Base-by-base conservation (phyloP, 2,113 vertebrate species). In the Agapornis roseicollis region DNA sequence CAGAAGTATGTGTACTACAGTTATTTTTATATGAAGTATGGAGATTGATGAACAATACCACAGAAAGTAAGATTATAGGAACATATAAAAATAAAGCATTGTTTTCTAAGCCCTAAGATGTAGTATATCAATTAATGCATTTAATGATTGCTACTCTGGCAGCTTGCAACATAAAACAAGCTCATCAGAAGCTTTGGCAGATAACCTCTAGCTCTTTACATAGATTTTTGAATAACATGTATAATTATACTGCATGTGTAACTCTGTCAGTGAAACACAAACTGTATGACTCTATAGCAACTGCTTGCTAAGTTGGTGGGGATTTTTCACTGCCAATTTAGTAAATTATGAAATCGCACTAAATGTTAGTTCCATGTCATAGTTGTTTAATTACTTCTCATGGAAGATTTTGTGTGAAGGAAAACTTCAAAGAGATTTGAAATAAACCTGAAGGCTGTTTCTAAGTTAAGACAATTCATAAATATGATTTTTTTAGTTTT, bases 181-280 rank as follows among this genome's bases (percentile, higher is more conserved):
- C 9, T 96, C 44, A 90, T 92, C 76, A 92, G 88, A 92, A 87
- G 37, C 41, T 90, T 90, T 94, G 93, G 78, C 94, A 96, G 88
- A 94, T 80, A 86, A 81, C 83, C 83, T 95, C 80, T 94, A 86
- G 60, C 64, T 92, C 66, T 80, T 88, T 56, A 80, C 31, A 70
- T 19, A 78, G 64, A 52, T 82, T 90, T 96, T 88, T 95, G 13
- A 87, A 83, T 46, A 86, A 61, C 28, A n/a, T 33, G 1, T 84
- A 55, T 93, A 58, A 87, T 96, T 90, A 41, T 72, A 44, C 20
- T 86, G 85, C 55, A 31, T 74, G 5, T 78, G 35, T 22, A 61
- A 14, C 22, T 78, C 55, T 81, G 39, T 71, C 60, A 90, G 24
- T 79, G 22, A 81, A 96, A 90, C 23, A 60, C 10, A 88, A 90